These are phyloP conservation scores for Chlamydotis undulata DNA, from an alignment of 2,113 vertebrate species.

Conservation along the genomic window DNA sequence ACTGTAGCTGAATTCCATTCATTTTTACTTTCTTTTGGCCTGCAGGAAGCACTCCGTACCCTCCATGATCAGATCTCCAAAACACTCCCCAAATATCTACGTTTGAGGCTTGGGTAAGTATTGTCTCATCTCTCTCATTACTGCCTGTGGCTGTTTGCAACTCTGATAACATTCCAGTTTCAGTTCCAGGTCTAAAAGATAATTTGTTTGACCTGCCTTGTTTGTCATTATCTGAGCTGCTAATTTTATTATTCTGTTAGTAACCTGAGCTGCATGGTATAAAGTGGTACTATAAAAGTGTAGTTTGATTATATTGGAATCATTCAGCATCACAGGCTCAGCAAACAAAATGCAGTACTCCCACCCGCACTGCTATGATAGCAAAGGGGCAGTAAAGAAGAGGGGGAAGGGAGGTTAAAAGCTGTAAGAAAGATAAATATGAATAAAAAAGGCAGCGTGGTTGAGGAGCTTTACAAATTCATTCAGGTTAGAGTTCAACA, in stretches of 20 bases:
- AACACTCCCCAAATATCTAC: constrained; percentile 13
- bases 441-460: not conserved
- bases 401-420: constrained; percentile 7
- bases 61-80: not conserved
- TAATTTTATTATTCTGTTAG: constrained; percentile 79
- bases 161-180: constrained; percentile 36
- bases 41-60: not conserved
- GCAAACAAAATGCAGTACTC: constrained; percentile 64
- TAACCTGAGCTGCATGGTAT: constrained; percentile 63
- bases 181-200: constrained; percentile 32
- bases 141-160: constrained; percentile 30
- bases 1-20: not conserved
- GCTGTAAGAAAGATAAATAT: not conserved
- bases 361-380: constrained; percentile 39
- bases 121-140: constrained; percentile 10
- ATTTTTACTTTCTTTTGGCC: not conserved
- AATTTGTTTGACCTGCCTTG: constrained; percentile 71
- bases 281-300: constrained; percentile 67
- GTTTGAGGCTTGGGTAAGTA: constrained; percentile 11
- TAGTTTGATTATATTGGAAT: constrained; percentile 77
- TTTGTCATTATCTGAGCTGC: constrained; percentile 73
- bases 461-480: not conserved
- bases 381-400: constrained; percentile 35
- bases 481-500: not conserved
- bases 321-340: constrained; percentile 55